Base-by-base conservation (phyloP, 2,888 invertebrate species). In the Scrobipalpa atriplicella region DNA sequence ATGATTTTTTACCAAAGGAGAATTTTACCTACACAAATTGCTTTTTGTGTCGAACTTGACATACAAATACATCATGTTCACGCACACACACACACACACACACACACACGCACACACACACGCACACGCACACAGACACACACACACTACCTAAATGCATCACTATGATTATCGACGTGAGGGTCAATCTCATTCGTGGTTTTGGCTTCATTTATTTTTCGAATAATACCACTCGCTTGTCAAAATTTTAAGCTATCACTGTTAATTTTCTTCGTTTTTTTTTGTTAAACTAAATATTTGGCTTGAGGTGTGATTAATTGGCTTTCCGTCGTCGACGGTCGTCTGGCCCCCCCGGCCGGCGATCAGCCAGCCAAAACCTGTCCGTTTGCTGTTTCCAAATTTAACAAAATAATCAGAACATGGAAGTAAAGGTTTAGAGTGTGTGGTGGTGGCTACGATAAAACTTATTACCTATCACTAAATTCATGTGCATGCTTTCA, bases 291-390 rank as follows among this genome's bases (percentile, higher is more conserved):
- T 82, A 87, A 89, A 86, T 87, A 83, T 82, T 89, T 90, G 90
- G 92, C 90, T 91, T 91, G 89, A 88, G 92, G 90, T 92, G 90
- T 89, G 85, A 90, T 87, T 89, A 90, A 91, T 91, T 90, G 90
- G 91, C 90, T 90, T 89, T 75, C 77, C 78, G 77, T 83, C 75
- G 70, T 76, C 75, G 73, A 72, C 73, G 75, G 77, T 70, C 80
- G 76, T 74, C 78, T 73, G 69, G 70, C 74, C 72, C 72, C 74
- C 19, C 62, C 61, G n/a, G 71, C 29, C 56, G 65, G 64, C 62
- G 66, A 67, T 61, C 64, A 77, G 74, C 75, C 78, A 73, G 74
- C 75, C 78, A 73, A 80, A 84, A 82, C 73, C 82, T 82, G 84
- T 84, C 79, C 78, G 79, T 79, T 80, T 78, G 73, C 76, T 82